Percentiles rank a stretch among this genome's conserved stretches.
These are phyloP conservation scores for Galendromus occidentalis DNA, from an alignment of 1,140 invertebrate genomes.

Conservation along the genomic window DNA sequence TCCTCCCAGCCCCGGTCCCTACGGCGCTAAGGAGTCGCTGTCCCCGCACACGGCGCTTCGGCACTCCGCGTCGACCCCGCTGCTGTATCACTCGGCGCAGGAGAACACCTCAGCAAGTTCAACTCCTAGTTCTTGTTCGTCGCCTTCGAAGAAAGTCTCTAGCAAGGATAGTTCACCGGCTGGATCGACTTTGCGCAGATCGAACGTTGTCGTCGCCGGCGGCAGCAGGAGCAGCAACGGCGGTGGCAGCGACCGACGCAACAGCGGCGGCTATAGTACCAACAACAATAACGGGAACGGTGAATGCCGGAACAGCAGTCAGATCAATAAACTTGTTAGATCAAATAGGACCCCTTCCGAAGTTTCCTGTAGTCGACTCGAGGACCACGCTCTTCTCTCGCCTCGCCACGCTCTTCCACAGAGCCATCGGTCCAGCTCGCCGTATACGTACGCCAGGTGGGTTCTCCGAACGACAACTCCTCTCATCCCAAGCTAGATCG, in stretches of 20 bases:
- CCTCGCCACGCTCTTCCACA: slow-evolving; percentile 3
- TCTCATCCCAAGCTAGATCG: no score
- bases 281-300: no score
- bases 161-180: no score
- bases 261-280: no score
- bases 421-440: slow-evolving; percentile 6
- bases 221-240: no score
- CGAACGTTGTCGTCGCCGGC: no score
- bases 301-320: not conserved
- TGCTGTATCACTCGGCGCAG: slow-evolving; percentile 3
- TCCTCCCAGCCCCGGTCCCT: not conserved
- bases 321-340: not conserved
- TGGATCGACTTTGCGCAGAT: no score
- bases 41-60: not conserved
- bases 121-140: not conserved
- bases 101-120: not conserved
- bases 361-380: not conserved
- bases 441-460: slow-evolving; percentile 9
- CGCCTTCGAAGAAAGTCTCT: not conserved
- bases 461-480: not conserved
- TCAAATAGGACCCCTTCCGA: not conserved
- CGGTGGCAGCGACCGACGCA: no score
- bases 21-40: not conserved
- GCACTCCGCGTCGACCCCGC: slow-evolving; percentile 5
- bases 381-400: not conserved